phyloP scores from a whole-genome alignment of 2,888 invertebrate genomes.

The Amiota communis region DNA sequence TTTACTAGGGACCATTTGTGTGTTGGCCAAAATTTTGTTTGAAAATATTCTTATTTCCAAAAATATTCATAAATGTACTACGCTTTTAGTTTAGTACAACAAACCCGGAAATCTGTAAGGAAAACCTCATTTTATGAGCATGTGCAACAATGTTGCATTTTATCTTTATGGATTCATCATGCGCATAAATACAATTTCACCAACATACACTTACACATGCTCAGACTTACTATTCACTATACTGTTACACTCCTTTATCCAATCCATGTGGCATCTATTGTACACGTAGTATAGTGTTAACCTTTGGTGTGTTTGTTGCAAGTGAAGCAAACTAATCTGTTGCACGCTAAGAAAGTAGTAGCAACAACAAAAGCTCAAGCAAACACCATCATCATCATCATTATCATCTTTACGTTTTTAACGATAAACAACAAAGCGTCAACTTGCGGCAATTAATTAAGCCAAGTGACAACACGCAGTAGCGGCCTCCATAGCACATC shows the following conservation, averaged over 20 bases:
- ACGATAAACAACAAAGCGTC: background rate
- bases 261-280: background rate
- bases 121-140: conserved; percentile 56
- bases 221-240: background rate
- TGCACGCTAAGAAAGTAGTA: background rate
- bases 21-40: no score
- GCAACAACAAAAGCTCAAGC: background rate
- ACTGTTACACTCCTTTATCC: no score
- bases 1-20: no score
- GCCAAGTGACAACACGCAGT: conserved; percentile 39
- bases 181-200: conserved; percentile 51
- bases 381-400: background rate
- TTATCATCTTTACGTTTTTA: background rate
- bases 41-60: no score
- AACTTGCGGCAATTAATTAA: conserved; percentile 59
- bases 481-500: background rate
- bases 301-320: background rate
- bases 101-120: conserved; percentile 9
- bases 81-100: conserved; percentile 16
- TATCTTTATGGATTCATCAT: conserved; percentile 66
- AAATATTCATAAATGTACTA: background rate
- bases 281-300: conserved; percentile 12
- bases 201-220: conserved; percentile 1
- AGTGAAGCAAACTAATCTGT: conserved; percentile 6
- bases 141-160: conserved; percentile 57